Evolutionary conservation across 2,113 vertebrate species (phyloP).

Genomic region (Caracal caracal): DNA sequence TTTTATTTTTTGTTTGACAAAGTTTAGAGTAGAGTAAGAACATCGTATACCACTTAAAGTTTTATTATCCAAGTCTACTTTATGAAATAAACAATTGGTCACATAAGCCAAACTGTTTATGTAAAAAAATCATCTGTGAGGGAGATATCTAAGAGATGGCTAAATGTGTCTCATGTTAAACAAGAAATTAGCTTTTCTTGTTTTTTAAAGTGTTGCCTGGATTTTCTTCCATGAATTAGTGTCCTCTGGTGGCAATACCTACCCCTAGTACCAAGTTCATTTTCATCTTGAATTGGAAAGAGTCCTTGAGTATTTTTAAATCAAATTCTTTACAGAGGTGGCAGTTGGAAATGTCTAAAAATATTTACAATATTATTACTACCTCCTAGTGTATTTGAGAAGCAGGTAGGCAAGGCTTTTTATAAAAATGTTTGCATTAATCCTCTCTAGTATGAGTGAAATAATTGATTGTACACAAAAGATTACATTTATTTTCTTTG

Average conservation of each 20-base stretch:
- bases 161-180: neutral
- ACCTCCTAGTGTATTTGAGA: neutral
- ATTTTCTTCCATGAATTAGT: neutral
- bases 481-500: conserved; percentile 33
- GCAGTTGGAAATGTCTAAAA: neutral
- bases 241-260: neutral
- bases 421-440: neutral
- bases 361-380: conserved; percentile 11
- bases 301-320: neutral
- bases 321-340: neutral
- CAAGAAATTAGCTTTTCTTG: neutral
- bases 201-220: neutral
- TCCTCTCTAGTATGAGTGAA: conserved; percentile 24
- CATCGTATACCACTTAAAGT: neutral
- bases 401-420: neutral
- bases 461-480: neutral
- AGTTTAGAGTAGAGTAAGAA: neutral
- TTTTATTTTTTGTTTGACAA: neutral
- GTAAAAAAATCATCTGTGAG: neutral
- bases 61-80: neutral
- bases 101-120: neutral
- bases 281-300: neutral
- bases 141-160: neutral
- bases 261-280: neutral
- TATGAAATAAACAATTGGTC: neutral